A percentile compares a stretch with the other conserved stretches of the same genome.
Evolutionary conservation across 2,113 vertebrate genomes (phyloP).

Genomic region (Microcebus jonahi): DNA sequence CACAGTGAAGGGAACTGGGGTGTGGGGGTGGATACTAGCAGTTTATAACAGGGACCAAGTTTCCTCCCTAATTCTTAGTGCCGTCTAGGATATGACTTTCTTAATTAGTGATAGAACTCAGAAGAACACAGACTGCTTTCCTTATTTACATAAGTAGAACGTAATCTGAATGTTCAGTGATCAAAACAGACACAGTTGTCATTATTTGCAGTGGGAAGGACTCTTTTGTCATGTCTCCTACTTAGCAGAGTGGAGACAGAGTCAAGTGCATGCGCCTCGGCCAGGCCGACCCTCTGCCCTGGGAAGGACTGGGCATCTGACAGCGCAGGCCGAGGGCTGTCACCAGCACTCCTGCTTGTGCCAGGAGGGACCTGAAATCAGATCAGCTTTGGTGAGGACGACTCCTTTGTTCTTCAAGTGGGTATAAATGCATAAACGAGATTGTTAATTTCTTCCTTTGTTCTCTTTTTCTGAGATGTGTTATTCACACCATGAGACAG

Average conservation of each 20-base stretch:
- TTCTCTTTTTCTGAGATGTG: not conserved
- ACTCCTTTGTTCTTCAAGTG: not conserved
- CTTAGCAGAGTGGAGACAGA: fast-evolving
- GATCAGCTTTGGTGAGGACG: not conserved
- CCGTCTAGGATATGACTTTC: not conserved
- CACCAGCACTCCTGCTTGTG: not conserved
- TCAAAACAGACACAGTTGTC: not conserved
- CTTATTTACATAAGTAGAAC: not conserved
- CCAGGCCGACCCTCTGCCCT: not conserved
- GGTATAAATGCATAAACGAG: too few relatives aligned
- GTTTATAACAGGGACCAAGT: not conserved
- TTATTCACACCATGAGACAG: too few relatives aligned
- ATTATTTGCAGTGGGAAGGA: not conserved
- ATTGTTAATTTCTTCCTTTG: too few relatives aligned
- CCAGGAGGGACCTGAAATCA: not conserved
- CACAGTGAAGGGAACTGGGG: not conserved
- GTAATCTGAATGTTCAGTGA: not conserved
- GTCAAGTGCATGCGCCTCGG: not conserved
- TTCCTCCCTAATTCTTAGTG: not conserved
- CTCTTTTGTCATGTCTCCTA: not conserved
- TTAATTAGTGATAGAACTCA: not conserved
- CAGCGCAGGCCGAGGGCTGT: not conserved
- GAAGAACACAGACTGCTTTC: not conserved
- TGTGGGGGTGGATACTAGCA: too few relatives aligned
- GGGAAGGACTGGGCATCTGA: not conserved